Base-by-base conservation (phyloP, 2,888 invertebrate species). In the Eilema sororculum region DNA sequence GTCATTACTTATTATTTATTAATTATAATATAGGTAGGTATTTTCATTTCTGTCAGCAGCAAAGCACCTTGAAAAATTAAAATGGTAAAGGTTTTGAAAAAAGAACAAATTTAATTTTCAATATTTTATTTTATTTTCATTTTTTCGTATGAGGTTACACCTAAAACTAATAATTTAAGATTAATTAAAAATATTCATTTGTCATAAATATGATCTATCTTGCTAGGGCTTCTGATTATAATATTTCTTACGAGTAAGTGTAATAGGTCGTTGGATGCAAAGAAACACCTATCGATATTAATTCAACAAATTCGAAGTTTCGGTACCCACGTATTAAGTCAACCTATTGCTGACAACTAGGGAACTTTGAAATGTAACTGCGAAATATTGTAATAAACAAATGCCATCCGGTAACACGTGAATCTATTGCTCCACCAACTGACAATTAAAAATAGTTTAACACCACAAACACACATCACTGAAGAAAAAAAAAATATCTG, bases 121-220 rank as follows among this genome's bases (percentile, higher is more conserved):
- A 75, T 77, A 77, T 80, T 76, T 85, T 81, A 77, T 77, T 87
- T 84, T 77, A 78, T 81, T 85, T 78, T 79, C 71, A 76, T 78
- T 78, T 78, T 81, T 84, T 83, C 78, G 78, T 81, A 84, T 80
- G 78, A 84, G 75, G 78, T 85, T 86, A 86, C 78, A 81, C 78
- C 85, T 87, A 85, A 78, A 84, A 80, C 84, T 84, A 85, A 84
- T 82, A 78, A 72, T 75, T 77, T 65, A 77, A 70, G 46, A 75
- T 74, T 80, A 83, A 76, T 81, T 84, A 81, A 83, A 86, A 84
- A 82, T 81, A 80, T 82, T 78, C 79, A 79, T 81, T 84, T 78
- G 71, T 79, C 75, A 77, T 41, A 84, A 67, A 76, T 78, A 73
- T 78, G 83, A 83, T 82, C 76, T 81, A 72, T 66, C 60, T 65